These are phyloP conservation scores for Patiria miniata DNA, from an alignment of 35 echinoderm and acorn worm genomes.

Conservation along the genomic window DNA sequence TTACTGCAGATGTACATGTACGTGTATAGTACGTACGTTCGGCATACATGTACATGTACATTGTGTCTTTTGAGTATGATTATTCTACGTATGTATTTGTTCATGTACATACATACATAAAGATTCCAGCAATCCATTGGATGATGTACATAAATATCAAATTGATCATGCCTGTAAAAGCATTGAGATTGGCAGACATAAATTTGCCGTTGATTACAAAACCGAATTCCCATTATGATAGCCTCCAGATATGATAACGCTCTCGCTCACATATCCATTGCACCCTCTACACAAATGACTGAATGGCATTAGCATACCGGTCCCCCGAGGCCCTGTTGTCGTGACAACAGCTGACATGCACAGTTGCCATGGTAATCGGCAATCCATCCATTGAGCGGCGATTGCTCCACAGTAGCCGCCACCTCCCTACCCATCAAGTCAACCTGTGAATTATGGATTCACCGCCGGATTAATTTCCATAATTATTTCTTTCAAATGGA, in stretches of 20 bases:
- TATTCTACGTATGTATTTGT: too few relatives aligned
- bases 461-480: conserved; percentile 6
- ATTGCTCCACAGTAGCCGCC: neutral
- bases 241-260: neutral
- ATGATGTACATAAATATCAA: too few relatives aligned
- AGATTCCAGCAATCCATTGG: too few relatives aligned
- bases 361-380: conserved; percentile 11
- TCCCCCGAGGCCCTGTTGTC: conserved; percentile 11
- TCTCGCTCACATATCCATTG: too few relatives aligned
- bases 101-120: too few relatives aligned
- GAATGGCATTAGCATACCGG: conserved; percentile 6
- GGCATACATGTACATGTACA: too few relatives aligned
- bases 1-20: too few relatives aligned
- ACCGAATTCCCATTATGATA: neutral
- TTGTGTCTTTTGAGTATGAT: too few relatives aligned
- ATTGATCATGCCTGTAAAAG: too few relatives aligned
- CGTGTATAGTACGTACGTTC: too few relatives aligned
- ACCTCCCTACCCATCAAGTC: too few relatives aligned
- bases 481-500: neutral
- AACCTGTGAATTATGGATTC: conserved; percentile 2
- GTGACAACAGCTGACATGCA: conserved; percentile 20
- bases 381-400: neutral
- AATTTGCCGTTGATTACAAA: neutral
- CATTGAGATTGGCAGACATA: too few relatives aligned
- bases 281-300: neutral